Evolutionary conservation across 2,113 vertebrate genomes (phyloP).

Genomic region (Paracanthobrama guichenoti): DNA sequence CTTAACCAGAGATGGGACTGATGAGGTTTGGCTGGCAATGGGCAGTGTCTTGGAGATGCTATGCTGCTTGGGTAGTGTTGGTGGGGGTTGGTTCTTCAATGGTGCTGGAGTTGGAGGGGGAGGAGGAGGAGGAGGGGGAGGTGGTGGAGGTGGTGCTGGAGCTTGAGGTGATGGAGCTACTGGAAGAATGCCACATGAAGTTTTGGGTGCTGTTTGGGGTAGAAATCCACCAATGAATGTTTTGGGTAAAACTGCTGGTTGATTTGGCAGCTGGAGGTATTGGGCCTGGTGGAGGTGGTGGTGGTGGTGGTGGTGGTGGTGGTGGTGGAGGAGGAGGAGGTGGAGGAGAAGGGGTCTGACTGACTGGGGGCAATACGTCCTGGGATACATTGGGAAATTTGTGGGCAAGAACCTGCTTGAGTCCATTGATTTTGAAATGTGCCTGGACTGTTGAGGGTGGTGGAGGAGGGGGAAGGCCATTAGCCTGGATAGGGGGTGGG

Average conservation of each 20-base stretch:
- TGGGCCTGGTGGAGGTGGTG: conserved; percentile 64
- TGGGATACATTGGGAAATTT: conserved; percentile 80
- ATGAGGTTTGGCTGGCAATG: conserved; percentile 50
- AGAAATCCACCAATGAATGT: conserved; percentile 72
- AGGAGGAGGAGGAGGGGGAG: conserved; percentile 67
- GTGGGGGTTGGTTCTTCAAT: conserved; percentile 81
- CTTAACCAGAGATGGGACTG: conserved; percentile 83
- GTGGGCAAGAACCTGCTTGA: conserved; percentile 67
- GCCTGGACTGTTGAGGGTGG: neutral
- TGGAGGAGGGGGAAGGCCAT: conserved; percentile 43
- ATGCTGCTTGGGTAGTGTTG: conserved; percentile 88
- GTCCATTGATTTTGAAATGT: conserved; percentile 51
- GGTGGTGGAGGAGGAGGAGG: conserved; percentile 68
- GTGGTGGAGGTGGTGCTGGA: conserved; percentile 44
- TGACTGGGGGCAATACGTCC: conserved; percentile 57
- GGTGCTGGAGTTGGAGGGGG: conserved; percentile 71
- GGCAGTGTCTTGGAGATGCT: conserved; percentile 76
- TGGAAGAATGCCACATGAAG: conserved; percentile 53
- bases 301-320: conserved; percentile 57
- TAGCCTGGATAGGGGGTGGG: conserved; percentile 74
- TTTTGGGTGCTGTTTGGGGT: conserved; percentile 73
- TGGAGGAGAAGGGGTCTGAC: conserved; percentile 61
- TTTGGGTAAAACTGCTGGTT: conserved; percentile 79
- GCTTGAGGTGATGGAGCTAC: conserved; percentile 66
- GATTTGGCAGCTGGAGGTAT: conserved; percentile 55